phyloP scores from a whole-genome alignment of 2,888 invertebrate species.

The Limulus polyphemus region DNA sequence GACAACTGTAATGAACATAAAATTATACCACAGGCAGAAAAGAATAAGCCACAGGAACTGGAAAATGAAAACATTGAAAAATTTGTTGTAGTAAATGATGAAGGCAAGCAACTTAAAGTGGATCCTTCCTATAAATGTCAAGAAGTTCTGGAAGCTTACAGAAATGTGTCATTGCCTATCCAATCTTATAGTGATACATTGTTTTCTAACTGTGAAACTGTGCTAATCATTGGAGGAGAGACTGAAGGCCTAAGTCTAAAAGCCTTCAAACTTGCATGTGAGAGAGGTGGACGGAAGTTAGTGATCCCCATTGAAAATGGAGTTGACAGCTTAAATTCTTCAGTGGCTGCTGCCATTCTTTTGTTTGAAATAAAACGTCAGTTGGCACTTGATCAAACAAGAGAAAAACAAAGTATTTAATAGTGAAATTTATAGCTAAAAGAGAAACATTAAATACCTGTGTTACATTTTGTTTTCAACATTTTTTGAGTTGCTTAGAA shows the following conservation, averaged over 20 bases:
- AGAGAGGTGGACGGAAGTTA: conserved; percentile 49
- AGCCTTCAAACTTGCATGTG: conserved; percentile 49
- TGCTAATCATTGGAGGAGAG: conserved; percentile 75
- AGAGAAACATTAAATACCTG: too few relatives aligned
- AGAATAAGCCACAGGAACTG: conserved; percentile 4
- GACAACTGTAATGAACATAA: conserved; percentile 17
- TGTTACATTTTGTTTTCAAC: too few relatives aligned
- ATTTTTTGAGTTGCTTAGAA: too few relatives aligned
- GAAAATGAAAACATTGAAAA: conserved; percentile 11
- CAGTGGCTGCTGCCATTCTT: conserved; percentile 67
- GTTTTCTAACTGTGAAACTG: conserved; percentile 40
- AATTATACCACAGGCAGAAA: conserved; percentile 10
- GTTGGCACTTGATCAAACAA: conserved; percentile 12
- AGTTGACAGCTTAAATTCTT: conserved; percentile 72
- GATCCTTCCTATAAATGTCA: conserved; percentile 23
- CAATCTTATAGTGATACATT: conserved; percentile 51
- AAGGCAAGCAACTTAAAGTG: conserved; percentile 4
- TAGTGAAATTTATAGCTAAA: too few relatives aligned
- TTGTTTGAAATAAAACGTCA: conserved; percentile 70
- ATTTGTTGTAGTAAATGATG: conserved; percentile 10
- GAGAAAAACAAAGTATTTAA: too few relatives aligned
- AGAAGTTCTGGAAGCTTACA: conserved; percentile 24
- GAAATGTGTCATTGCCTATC: conserved; percentile 40
- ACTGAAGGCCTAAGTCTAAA: conserved; percentile 69
- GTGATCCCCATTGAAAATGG: conserved; percentile 63